Percentiles rank a stretch among this genome's conserved stretches.
Conservation (phyloP, 2,797 vertebrate genomes). For the Miichthys miiuy region DNA sequence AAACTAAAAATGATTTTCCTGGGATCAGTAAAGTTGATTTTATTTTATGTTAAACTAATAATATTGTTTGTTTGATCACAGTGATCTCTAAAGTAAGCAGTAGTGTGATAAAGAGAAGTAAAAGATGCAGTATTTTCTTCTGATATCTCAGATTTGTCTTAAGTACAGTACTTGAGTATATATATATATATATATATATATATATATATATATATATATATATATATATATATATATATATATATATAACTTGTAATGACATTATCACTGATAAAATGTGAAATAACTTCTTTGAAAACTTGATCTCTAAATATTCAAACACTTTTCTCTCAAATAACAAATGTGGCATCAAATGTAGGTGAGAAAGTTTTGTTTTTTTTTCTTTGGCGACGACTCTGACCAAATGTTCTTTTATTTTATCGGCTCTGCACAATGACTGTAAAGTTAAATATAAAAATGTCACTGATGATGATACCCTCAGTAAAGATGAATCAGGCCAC, state of each 20-base stretch:
- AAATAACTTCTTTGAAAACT: background rate
- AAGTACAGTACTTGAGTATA: background rate
- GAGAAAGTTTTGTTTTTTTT: slow-evolving; percentile 20
- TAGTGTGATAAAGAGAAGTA: background rate
- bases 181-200: too few species aligned
- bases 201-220: too few species aligned
- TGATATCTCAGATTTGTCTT: background rate
- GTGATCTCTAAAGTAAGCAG: background rate
- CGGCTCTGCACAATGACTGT: background rate
- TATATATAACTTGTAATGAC: too few species aligned
- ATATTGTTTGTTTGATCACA: background rate
- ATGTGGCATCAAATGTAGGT: slow-evolving; percentile 28
- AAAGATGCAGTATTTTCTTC: background rate
- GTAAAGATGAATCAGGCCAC: background rate
- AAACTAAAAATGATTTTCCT: background rate
- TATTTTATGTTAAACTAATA: background rate
- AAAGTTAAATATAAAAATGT: slow-evolving; percentile 22
- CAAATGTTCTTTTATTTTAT: slow-evolving; percentile 29
- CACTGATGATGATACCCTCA: background rate
- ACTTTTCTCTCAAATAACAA: slow-evolving; percentile 14
- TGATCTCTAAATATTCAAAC: background rate
- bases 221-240: too few species aligned
- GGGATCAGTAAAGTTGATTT: background rate
- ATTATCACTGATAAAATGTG: background rate
- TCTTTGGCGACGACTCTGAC: background rate